Evolutionary conservation across 2,113 vertebrate genomes (phyloP), one percentile per base, ranked within the genome.

Genomic region (Oenanthe melanoleuca): DNA sequence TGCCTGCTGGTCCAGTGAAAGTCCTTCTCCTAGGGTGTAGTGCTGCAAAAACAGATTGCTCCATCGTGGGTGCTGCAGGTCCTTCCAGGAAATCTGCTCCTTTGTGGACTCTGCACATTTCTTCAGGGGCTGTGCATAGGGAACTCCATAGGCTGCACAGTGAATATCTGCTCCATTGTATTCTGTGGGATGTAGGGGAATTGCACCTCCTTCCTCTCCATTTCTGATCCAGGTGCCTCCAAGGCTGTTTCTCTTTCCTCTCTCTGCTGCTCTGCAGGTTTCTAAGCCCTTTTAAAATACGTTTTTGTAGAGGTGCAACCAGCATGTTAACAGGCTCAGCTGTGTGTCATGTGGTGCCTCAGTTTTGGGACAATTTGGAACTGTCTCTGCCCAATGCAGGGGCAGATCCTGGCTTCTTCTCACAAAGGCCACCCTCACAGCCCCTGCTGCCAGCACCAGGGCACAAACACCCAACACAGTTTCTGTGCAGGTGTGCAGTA

Each of bases 41-140:
- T 67, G 52, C 37, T 53, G 57, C 42, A 34, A 37, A 53, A 87
- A 4, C 42, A 86, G 45, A 16, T 17, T 28, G 16, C 12, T 92
- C 37, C 34, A 59, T 11, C 0, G 0, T 37, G 21, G 22, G 15
- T 57, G 3, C 37, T 45, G 12, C 42, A 63, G 38, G 8, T 83
- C 3, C 28, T 75, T 71, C 19, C 33, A 67, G 18, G 11, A 70
- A 73, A 38, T 28, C 47, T 70, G 10, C 37, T 57, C 12, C 31
- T 33, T 1, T 12, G 6, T 44, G 25, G 37, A 7, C 4, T 56
- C 5, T 69, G 25, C 25, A 24, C 8, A 4, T 79, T 74, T 26
- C 37, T 66, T 66, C 37, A 79, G 61, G 52, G 11, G 0, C 38
- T 69, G 15, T 18, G 17, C 5, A 3, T 7, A 25, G 22, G 17